These are phyloP conservation scores for Gymnosoma rotundatum DNA, from an alignment of 2,888 invertebrate genomes.

Conservation along the genomic window DNA sequence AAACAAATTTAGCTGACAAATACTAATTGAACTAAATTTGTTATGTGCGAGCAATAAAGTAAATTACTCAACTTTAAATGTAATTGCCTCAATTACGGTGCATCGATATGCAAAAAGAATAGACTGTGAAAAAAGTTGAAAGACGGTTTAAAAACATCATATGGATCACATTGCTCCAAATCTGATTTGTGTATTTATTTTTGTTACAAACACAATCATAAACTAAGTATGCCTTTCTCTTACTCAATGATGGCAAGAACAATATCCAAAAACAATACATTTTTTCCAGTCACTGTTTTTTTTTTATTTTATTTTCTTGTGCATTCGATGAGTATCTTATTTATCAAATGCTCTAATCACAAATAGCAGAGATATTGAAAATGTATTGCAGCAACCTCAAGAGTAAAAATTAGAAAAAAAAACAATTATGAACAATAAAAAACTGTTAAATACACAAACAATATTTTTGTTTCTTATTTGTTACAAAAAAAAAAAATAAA, in stretches of 20 bases:
- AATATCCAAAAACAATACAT: constrained; percentile 1
- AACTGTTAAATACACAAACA: not conserved
- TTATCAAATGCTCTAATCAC: constrained; percentile 9
- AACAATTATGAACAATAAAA: constrained; percentile 3
- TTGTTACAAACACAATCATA: not conserved
- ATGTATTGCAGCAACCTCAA: constrained; percentile 3
- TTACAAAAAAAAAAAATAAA: not conserved
- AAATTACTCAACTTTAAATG: too few species aligned
- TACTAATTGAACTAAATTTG: too few species aligned
- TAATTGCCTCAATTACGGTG: too few species aligned
- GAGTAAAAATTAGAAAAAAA: not conserved
- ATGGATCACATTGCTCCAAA: too few species aligned
- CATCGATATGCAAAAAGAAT: too few species aligned
- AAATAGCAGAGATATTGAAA: not conserved
- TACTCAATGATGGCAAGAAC: not conserved
- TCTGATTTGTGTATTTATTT: not conserved
- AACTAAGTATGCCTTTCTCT: not conserved
- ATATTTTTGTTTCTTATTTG: not conserved
- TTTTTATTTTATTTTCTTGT: constrained; percentile 38
- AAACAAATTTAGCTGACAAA: too few species aligned
- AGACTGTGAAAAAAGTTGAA: too few species aligned
- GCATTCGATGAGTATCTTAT: constrained; percentile 21
- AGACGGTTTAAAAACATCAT: too few species aligned
- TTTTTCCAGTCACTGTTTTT: constrained; percentile 24
- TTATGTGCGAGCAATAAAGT: too few species aligned